Percentiles rank a stretch among this genome's conserved stretches.
These are phyloP conservation scores for Alectoris magna DNA, from an alignment of 2,797 vertebrate species.

Conservation along the genomic window DNA sequence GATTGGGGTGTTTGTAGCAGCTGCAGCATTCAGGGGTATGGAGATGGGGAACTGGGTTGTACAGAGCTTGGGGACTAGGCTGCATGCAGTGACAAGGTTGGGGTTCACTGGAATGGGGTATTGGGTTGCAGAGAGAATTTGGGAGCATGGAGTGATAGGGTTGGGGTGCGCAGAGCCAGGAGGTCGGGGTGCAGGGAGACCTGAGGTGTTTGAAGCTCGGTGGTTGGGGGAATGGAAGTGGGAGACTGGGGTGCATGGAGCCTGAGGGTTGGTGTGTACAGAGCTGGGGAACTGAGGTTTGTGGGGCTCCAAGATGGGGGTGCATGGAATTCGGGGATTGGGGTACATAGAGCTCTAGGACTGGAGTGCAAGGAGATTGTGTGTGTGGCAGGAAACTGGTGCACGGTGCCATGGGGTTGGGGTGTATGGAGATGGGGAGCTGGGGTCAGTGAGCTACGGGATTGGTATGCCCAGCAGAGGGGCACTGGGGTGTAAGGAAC, in stretches of 20 bases:
- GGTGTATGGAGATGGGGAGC: neutral
- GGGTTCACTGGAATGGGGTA: too few species aligned
- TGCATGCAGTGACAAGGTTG: too few species aligned
- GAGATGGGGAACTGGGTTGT: neutral
- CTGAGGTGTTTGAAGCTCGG: neutral
- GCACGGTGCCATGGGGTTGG: neutral
- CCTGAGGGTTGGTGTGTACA: neutral
- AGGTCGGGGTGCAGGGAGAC: too few species aligned
- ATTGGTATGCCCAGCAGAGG: too few species aligned
- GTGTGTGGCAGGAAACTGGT: too few species aligned
- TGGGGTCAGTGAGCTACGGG: neutral
- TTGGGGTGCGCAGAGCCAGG: neutral
- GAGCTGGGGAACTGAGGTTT: too few species aligned
- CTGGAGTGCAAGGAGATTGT: too few species aligned
- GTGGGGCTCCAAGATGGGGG: neutral
- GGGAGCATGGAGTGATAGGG: too few species aligned
- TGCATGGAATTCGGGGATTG: neutral
- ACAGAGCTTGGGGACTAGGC: neutral
- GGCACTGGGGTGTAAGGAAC: neutral
- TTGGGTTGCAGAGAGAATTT: too few species aligned
- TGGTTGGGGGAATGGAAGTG: neutral
- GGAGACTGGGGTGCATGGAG: neutral
- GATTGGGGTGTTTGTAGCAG: neutral
- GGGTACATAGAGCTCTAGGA: neutral
- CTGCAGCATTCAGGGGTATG: neutral